These are phyloP conservation scores for Romanogobio albipinnatus DNA, from an alignment of 2,113 vertebrate genomes.

Conservation along the genomic window DNA sequence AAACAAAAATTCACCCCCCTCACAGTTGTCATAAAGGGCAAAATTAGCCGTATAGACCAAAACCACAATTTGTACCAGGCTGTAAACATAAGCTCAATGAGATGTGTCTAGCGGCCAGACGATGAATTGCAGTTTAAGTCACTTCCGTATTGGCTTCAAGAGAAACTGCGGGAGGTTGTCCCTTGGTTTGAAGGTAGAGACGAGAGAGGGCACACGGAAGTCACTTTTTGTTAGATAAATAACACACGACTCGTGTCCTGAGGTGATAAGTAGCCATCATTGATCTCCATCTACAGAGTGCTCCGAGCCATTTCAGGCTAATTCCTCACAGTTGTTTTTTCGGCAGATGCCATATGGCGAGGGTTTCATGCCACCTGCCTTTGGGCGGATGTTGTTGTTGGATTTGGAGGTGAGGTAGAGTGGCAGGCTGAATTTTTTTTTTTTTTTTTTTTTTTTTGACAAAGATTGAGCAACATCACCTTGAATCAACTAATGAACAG, in stretches of 20 bases:
- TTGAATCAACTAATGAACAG: slow-evolving; percentile 39
- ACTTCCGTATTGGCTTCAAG: too few relatives aligned
- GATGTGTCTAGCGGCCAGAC: too few relatives aligned
- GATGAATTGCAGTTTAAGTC: too few relatives aligned
- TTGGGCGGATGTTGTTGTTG: slow-evolving; percentile 59
- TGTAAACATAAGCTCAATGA: too few relatives aligned
- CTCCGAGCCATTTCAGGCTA: slow-evolving; percentile 60
- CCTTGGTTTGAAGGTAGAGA: slow-evolving; percentile 8
- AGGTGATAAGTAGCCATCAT: slow-evolving; percentile 69
- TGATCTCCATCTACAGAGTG: slow-evolving; percentile 67
- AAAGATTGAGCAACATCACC: slow-evolving; percentile 17
- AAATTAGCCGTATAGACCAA: too few relatives aligned
- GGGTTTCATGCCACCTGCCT: slow-evolving; percentile 70
- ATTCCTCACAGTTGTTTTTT: slow-evolving; percentile 67
- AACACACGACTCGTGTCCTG: slow-evolving; percentile 60
- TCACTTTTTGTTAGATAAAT: slow-evolving; percentile 59
- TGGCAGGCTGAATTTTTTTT: slow-evolving; percentile 46
- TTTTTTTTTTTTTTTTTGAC: not conserved
- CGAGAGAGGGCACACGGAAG: slow-evolving; percentile 47
- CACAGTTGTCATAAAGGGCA: too few relatives aligned
- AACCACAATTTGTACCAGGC: too few relatives aligned
- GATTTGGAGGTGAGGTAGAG: slow-evolving; percentile 45
- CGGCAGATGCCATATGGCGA: slow-evolving; percentile 70
- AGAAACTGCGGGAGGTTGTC: too few relatives aligned
- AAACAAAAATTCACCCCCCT: too few relatives aligned